phyloP scores from a whole-genome alignment of 2,888 invertebrate genomes.

The Ligdia adustata region DNA sequence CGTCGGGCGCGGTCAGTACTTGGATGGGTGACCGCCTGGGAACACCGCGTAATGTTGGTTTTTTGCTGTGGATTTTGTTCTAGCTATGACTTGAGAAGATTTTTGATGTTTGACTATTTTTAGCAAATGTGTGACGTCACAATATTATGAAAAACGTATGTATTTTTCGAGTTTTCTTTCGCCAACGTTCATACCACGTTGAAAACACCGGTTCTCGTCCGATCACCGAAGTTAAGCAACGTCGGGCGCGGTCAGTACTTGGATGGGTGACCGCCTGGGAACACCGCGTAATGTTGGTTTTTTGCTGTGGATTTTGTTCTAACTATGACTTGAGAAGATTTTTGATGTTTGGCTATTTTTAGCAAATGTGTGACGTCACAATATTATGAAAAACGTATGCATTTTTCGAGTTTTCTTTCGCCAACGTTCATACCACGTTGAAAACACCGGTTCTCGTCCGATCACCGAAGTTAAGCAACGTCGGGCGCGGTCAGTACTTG shows the following conservation, averaged over 20 bases:
- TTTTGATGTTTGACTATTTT: too few species aligned
- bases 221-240: slow-evolving; percentile 81
- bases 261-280: slow-evolving; percentile 77
- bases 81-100: too few species aligned
- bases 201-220: slow-evolving; percentile 73
- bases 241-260: slow-evolving; percentile 79
- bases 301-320: too few species aligned
- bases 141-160: too few species aligned
- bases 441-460: slow-evolving; percentile 54
- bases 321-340: too few species aligned
- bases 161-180: too few species aligned
- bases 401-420: too few species aligned
- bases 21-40: slow-evolving; percentile 73
- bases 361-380: too few species aligned
- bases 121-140: too few species aligned
- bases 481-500: slow-evolving; percentile 79
- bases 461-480: slow-evolving; percentile 80
- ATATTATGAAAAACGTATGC: too few species aligned
- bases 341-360: too few species aligned
- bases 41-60: slow-evolving; percentile 64
- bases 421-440: background rate
- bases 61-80: too few species aligned
- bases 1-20: slow-evolving; percentile 71
- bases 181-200: slow-evolving; percentile 59
- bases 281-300: slow-evolving; percentile 50